These are phyloP conservation scores for Drosophila neocordata DNA, from an alignment of 1,140 invertebrate species.

Conservation along the genomic window DNA sequence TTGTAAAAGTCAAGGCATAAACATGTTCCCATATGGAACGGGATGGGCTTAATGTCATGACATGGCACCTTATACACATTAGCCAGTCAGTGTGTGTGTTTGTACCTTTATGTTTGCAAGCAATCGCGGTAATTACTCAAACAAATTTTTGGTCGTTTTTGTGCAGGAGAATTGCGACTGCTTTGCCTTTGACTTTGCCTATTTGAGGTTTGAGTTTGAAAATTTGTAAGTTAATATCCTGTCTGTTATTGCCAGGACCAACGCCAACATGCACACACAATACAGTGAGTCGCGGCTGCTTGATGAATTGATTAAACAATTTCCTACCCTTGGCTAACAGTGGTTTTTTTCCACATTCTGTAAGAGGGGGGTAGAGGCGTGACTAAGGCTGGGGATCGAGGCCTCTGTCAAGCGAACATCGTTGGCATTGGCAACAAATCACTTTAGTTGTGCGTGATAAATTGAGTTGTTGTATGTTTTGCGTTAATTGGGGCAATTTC, in stretches of 20 bases:
- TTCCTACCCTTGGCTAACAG: conserved; percentile 63
- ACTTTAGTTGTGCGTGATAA: conserved; percentile 81
- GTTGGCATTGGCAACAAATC: conserved; percentile 81
- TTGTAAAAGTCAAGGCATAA: conserved; percentile 69
- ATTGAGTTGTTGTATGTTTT: conserved; percentile 77
- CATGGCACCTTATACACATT: conserved; percentile 16
- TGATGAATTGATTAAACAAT: conserved; percentile 81
- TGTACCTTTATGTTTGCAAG: conserved; percentile 14
- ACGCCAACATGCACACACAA: conserved; percentile 41
- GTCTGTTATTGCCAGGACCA: conserved; percentile 74
- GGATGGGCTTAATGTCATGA: conserved; percentile 16
- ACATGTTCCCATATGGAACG: conserved; percentile 24
- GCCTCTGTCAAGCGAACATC: conserved; percentile 20
- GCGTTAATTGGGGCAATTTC: conserved; percentile 80
- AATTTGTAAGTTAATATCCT: conserved; percentile 79
- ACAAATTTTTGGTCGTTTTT: conserved; percentile 61
- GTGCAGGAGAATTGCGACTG: conserved; percentile 29
- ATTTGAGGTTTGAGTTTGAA: conserved; percentile 35
- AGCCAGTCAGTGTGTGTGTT: conserved; percentile 5
- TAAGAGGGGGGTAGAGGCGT: neutral
- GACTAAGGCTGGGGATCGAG: conserved; percentile 1
- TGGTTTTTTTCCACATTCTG: conserved; percentile 24
- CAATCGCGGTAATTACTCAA: conserved; percentile 73
- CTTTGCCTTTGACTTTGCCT: neutral
- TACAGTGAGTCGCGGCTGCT: conserved; percentile 10